Conservation (phyloP, 92 coral and sea anemone species). For the Meandrina meandrites region DNA sequence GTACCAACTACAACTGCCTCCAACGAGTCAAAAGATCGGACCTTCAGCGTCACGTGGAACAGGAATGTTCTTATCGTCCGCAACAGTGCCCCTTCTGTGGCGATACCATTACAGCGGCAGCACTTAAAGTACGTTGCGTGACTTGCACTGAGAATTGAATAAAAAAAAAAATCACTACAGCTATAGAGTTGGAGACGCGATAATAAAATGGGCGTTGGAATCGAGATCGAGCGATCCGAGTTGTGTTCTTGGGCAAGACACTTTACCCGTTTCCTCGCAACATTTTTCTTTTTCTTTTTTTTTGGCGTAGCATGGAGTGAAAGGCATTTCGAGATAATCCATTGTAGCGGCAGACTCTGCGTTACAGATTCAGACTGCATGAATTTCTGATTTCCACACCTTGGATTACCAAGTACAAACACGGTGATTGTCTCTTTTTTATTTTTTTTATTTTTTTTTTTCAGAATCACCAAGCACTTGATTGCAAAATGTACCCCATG, state of each 20-base stretch:
- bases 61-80: slow-evolving; percentile 49
- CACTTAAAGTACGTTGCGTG: slow-evolving; percentile 18
- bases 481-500: slow-evolving; percentile 49
- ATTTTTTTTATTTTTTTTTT: not conserved
- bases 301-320: too few relatives aligned
- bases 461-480: slow-evolving; percentile 50
- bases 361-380: not conserved
- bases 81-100: slow-evolving; percentile 44
- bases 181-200: not conserved
- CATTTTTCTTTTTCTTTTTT: not conserved
- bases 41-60: slow-evolving; percentile 45
- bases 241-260: not conserved
- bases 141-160: too few relatives aligned
- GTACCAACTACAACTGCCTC: slow-evolving; percentile 48
- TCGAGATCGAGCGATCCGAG: not conserved
- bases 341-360: not conserved
- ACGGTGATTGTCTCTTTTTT: not conserved
- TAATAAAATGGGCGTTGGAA: too few relatives aligned
- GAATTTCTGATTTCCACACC: not conserved
- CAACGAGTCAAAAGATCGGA: slow-evolving; percentile 34
- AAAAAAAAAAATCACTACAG: not conserved
- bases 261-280: too few relatives aligned
- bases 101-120: slow-evolving; percentile 37
- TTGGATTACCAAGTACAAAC: not conserved
- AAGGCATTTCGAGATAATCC: not conserved